Evolutionary conservation across 2,888 invertebrate genomes (phyloP), one percentile per base, ranked within the genome.

Genomic region (Therioaphis trifolii): DNA sequence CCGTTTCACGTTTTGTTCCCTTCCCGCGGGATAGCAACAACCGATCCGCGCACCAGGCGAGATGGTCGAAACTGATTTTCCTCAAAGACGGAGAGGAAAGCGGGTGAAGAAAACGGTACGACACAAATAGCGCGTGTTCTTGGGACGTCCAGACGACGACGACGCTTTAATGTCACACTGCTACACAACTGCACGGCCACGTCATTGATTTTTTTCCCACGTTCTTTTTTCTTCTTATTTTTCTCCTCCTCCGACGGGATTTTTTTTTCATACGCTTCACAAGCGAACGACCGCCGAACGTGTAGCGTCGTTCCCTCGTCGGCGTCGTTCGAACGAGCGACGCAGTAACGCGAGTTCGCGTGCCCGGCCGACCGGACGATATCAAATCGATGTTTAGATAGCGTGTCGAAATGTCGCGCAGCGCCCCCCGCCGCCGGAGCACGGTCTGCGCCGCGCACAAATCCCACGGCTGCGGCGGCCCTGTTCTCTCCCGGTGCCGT

Each of bases 321-420:
- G 15, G n/a, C 61, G 27, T 61, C n/a, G 63, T 63, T 49, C 46
- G 12, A 76, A 75, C 1, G 43, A 18, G 21, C 55, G 21, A 24
- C 11, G 40, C 18, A 74, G 21, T 18, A 21, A 46, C n/a, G 43
- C 27, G 29, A 61, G 61, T 61, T 63, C 14, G 27, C 63, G 76
- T 49, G 76, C 76, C 63, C 63, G 46, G 76, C 46, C 63, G 63
- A 77, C 76, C 76, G 76, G 76, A 63, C 63, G 63, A 77, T 49
- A 63, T 77, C 63, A 77, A 77, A 63, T 77, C 76, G 76, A 63
- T 77, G 63, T 77, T 77, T 77, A 77, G 76, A 77, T 77, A 63
- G 76, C 63, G 76, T 77, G 76, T 63, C 76, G 49, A 77, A 77
- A 77, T 61, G 76, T 77, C 63, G 76, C 76, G 35, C 46, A 12